These are phyloP conservation scores for Pandion haliaetus DNA, from an alignment of 2,113 vertebrate genomes.

Conservation along the genomic window DNA sequence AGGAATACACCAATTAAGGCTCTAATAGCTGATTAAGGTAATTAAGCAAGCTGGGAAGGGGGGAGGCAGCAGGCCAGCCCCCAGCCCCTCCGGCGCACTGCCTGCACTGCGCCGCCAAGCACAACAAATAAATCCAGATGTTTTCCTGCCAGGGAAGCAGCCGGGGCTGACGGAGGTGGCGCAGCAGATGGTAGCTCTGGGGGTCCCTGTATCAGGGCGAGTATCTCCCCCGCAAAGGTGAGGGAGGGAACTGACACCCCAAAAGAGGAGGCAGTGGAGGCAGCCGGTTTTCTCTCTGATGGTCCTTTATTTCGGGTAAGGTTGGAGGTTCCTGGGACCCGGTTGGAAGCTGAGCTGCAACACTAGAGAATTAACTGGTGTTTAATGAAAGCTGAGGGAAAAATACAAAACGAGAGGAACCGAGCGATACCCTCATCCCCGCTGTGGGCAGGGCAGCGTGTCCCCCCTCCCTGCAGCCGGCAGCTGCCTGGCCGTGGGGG, in stretches of 20 bases:
- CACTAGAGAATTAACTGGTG: neutral
- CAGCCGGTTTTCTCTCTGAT: neutral
- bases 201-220: neutral
- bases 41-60: neutral
- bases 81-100: rapidly evolving
- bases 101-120: rapidly evolving
- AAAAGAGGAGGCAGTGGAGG: neutral
- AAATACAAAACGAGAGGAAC: neutral
- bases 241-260: neutral
- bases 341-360: neutral
- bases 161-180: rapidly evolving
- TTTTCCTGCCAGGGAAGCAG: neutral
- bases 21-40: neutral
- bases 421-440: neutral
- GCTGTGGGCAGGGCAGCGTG: neutral
- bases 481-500: neutral
- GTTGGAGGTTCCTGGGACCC: neutral
- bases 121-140: slow-evolving; percentile 24
- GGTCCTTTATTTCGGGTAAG: neutral
- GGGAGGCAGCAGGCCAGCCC: neutral
- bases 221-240: rapidly evolving
- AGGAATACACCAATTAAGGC: neutral
- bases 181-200: neutral
- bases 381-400: slow-evolving; percentile 32
- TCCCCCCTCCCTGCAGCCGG: too few species aligned